These are phyloP conservation scores for Labroides dimidiatus DNA, from an alignment of 2,797 vertebrate species.

Conservation along the genomic window DNA sequence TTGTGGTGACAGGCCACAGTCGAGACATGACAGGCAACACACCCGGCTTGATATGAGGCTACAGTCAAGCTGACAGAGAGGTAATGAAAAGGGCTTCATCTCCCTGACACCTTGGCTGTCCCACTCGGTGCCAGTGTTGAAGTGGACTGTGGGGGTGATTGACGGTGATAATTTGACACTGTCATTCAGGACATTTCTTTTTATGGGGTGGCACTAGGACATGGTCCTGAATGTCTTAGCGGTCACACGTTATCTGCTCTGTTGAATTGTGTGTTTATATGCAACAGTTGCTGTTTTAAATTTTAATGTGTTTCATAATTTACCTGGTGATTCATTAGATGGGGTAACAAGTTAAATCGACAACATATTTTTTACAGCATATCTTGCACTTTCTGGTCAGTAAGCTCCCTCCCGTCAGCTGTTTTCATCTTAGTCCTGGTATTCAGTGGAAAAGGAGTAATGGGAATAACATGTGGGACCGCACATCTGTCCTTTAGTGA, in stretches of 20 bases:
- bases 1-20: slow-evolving; percentile 59
- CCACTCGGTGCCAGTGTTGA: slow-evolving; percentile 17
- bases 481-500: slow-evolving; percentile 52
- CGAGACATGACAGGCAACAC: slow-evolving; percentile 69
- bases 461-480: slow-evolving; percentile 44
- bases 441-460: slow-evolving; percentile 11
- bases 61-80: slow-evolving; percentile 68
- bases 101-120: slow-evolving; percentile 42
- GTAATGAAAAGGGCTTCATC: slow-evolving; percentile 69
- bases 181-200: slow-evolving; percentile 38
- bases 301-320: neutral
- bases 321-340: neutral
- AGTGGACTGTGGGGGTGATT: slow-evolving; percentile 53
- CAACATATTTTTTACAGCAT: neutral
- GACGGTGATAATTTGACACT: slow-evolving; percentile 66
- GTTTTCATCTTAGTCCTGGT: slow-evolving; percentile 23
- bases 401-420: slow-evolving; percentile 27
- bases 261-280: neutral
- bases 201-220: slow-evolving; percentile 21
- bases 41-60: slow-evolving; percentile 58
- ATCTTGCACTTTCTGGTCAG: neutral
- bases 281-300: neutral
- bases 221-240: slow-evolving; percentile 18
- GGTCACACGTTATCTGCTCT: slow-evolving; percentile 37
- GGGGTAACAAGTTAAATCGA: neutral